These are phyloP conservation scores for Microtus montanus DNA, from an alignment of 2,113 vertebrate species.

Conservation along the genomic window DNA sequence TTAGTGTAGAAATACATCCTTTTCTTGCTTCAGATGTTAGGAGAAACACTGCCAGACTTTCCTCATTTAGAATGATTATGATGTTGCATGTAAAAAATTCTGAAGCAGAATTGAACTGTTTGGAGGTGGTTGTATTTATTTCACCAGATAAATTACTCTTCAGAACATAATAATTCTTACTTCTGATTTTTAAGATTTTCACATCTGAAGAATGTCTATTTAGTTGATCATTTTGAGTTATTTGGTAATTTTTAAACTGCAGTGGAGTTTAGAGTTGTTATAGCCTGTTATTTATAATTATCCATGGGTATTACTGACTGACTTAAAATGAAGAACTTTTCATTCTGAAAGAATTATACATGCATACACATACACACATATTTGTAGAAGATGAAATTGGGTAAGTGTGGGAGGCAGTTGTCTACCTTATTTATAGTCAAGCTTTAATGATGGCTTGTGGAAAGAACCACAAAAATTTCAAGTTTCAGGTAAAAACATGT, in stretches of 20 bases:
- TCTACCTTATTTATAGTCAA: not conserved
- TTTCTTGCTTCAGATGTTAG: not conserved
- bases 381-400: not conserved
- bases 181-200: not conserved
- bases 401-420: not conserved
- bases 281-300: not conserved
- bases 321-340: slow-evolving; percentile 4
- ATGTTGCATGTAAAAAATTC: not conserved
- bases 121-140: not conserved
- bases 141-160: not conserved
- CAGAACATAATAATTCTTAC: not conserved
- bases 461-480: slow-evolving; percentile 13
- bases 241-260: not conserved
- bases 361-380: rapidly evolving
- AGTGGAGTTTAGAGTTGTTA: not conserved
- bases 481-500: slow-evolving; percentile 7
- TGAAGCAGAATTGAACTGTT: not conserved
- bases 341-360: not conserved
- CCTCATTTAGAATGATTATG: not conserved
- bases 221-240: not conserved
- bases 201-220: not conserved
- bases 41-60: not conserved
- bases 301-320: not conserved
- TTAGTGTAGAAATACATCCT: not conserved
- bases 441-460: not conserved